These are phyloP conservation scores for Drosophila repletoides DNA, from an alignment of 1,140 invertebrate genomes.

Conservation along the genomic window DNA sequence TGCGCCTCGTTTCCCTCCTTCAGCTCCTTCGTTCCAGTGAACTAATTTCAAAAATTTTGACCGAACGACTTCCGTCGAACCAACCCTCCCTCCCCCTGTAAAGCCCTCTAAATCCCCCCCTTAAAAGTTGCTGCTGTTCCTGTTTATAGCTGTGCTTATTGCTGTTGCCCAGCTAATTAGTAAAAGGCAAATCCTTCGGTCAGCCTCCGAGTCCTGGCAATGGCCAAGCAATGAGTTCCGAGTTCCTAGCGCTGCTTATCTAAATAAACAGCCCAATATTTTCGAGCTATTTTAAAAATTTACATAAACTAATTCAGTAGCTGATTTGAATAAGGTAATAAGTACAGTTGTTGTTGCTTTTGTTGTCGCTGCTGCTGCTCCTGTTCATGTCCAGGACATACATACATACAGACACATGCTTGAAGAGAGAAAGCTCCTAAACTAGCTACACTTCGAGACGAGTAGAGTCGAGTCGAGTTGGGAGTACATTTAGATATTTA, in stretches of 20 bases:
- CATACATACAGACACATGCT: slow-evolving; percentile 2
- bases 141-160: slow-evolving; percentile 34
- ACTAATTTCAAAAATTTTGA: slow-evolving; percentile 70
- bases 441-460: slow-evolving; percentile 61
- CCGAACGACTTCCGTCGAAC: slow-evolving; percentile 6
- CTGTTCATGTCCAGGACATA: slow-evolving; percentile 2
- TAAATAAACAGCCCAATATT: slow-evolving; percentile 60
- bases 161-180: slow-evolving; percentile 31
- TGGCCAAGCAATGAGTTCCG: slow-evolving; percentile 30
- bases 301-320: slow-evolving; percentile 78
- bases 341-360: slow-evolving; percentile 18
- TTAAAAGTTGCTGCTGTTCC: slow-evolving; percentile 36
- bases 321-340: slow-evolving; percentile 81
- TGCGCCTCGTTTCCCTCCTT: slow-evolving; percentile 42
- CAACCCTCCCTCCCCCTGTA: not conserved
- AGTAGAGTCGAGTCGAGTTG: slow-evolving; percentile 26
- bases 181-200: slow-evolving; percentile 45
- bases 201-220: slow-evolving; percentile 1
- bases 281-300: slow-evolving; percentile 53
- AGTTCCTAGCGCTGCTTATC: slow-evolving; percentile 48
- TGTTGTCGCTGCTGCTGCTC: slow-evolving; percentile 3
- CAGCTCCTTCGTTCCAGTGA: slow-evolving; percentile 25
- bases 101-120: not conserved
- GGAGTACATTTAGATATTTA: slow-evolving; percentile 41
- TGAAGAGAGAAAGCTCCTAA: slow-evolving; percentile 50